These are phyloP conservation scores for Microdon myrmicae DNA, from an alignment of 2,888 invertebrate genomes.

Conservation along the genomic window DNA sequence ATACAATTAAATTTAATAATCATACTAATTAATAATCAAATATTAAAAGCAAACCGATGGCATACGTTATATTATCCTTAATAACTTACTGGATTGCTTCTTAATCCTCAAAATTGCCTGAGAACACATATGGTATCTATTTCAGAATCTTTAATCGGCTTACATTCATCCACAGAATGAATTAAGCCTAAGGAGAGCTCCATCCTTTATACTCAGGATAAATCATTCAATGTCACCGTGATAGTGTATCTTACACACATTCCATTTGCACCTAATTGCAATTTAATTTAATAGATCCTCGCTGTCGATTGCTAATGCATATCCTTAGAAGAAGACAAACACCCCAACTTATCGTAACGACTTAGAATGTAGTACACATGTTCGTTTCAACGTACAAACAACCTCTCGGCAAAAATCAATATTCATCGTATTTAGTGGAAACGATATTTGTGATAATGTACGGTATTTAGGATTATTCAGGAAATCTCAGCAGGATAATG, in stretches of 20 bases:
- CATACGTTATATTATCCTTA: no score
- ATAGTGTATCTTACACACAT: conserved; percentile 32
- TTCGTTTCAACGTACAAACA: not conserved
- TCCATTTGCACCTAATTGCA: conserved; percentile 46
- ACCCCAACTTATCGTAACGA: not conserved
- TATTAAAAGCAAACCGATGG: no score
- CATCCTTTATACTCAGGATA: no score
- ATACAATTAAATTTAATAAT: no score
- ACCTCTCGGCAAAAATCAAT: conserved; percentile 38
- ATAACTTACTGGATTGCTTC: no score
- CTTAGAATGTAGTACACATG: not conserved
- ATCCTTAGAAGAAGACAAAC: not conserved
- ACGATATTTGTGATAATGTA: conserved; percentile 29
- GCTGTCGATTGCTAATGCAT: conserved; percentile 38
- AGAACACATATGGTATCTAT: no score
- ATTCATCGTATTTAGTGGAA: conserved; percentile 39
- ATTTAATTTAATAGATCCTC: conserved; percentile 42
- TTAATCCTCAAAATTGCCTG: no score
- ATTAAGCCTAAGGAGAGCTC: no score
- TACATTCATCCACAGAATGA: no score
- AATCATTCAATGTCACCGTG: conserved; percentile 41
- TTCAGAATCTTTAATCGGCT: no score
- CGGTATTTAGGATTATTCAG: conserved; percentile 5
- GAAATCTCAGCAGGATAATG: conserved; percentile 29
- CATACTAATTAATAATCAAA: no score